Conservation (phyloP, 2,113 vertebrate species). For the Gobio gobio region DNA sequence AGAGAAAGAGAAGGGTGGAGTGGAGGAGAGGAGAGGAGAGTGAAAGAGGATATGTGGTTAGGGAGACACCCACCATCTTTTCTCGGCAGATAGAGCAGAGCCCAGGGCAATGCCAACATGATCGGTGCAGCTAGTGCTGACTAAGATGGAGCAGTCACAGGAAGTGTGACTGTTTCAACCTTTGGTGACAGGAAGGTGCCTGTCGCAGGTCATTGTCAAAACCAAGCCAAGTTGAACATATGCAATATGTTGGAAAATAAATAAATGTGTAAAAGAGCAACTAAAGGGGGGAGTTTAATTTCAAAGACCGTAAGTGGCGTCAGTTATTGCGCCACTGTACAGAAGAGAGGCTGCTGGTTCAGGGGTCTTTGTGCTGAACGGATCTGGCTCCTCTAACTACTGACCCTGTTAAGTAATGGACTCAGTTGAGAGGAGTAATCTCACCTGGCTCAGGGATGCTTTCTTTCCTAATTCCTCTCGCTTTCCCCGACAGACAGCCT, state of each 20-base stretch:
- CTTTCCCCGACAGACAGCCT: background rate
- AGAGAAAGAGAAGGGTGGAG: constrained; percentile 54
- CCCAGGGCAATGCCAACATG: constrained; percentile 57
- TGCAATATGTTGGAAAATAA: background rate
- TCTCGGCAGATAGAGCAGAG: constrained; percentile 23
- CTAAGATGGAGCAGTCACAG: constrained; percentile 4
- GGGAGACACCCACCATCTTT: constrained; percentile 66
- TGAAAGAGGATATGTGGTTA: constrained; percentile 80
- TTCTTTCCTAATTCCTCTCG: constrained; percentile 43
- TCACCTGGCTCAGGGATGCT: constrained; percentile 44
- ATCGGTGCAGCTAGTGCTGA: background rate
- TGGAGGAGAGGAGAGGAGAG: constrained; percentile 68
- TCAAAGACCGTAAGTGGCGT: background rate
- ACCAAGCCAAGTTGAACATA: background rate
- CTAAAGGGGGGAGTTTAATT: background rate
- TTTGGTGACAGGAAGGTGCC: constrained; percentile 15
- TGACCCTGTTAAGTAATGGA: constrained; percentile 43
- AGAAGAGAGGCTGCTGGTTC: constrained; percentile 61
- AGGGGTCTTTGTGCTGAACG: constrained; percentile 21
- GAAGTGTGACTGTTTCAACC: constrained; percentile 12
- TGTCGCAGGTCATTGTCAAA: constrained; percentile 8
- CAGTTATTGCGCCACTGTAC: background rate
- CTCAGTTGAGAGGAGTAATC: constrained; percentile 34
- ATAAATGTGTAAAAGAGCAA: background rate
- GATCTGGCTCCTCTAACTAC: constrained; percentile 42